Evolutionary conservation across 2,113 vertebrate species (phyloP), one percentile per base, ranked within the genome.

Genomic region (Sebastes fasciatus): DNA sequence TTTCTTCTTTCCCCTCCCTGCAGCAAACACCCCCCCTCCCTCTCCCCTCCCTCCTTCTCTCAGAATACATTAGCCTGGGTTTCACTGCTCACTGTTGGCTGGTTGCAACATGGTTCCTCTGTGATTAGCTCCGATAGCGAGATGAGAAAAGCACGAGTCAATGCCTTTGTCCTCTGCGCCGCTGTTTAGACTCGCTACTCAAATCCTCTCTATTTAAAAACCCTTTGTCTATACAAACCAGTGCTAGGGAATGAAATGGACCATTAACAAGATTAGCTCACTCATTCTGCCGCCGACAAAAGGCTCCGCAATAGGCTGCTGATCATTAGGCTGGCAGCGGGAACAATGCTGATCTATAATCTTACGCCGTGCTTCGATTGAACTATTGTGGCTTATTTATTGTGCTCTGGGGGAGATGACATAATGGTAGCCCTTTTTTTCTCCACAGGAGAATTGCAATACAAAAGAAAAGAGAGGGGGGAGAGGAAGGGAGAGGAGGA

Each of bases 191-290:
- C 62, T 79, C 76, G 42, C 87, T 72, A 45, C 86, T 92, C 80
- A 86, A 90, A 88, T 90, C 87, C 83, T 70, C 83, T 88, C 86
- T 72, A 83, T 90, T 88, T 89, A 86, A 88, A 89, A 70, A 23
- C 79, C 74, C 65, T 89, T 90, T 91, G 90, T 92, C 86, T 86
- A 69, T 55, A 81, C 71, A 87, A 90, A 84, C 86, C 90, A 85
- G 74, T 77, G 77, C 81, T 42, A 60, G 82, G 80, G 82, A 92
- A 87, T 85, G 90, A 91, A 91, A 89, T 69, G 70, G 87, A 88
- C 90, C 88, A 92, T 93, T 92, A 94, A 92, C 88, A 65, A 92
- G 90, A 93, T 94, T 90, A 94, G 78, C 90, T 86, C 79, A 54
- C 78, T 93, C 79, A 91, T 92, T 89, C 83, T 84, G 81, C 72